phyloP scores from a whole-genome alignment of 2,797 vertebrate genomes.

The Bovichtus diacanthus region DNA sequence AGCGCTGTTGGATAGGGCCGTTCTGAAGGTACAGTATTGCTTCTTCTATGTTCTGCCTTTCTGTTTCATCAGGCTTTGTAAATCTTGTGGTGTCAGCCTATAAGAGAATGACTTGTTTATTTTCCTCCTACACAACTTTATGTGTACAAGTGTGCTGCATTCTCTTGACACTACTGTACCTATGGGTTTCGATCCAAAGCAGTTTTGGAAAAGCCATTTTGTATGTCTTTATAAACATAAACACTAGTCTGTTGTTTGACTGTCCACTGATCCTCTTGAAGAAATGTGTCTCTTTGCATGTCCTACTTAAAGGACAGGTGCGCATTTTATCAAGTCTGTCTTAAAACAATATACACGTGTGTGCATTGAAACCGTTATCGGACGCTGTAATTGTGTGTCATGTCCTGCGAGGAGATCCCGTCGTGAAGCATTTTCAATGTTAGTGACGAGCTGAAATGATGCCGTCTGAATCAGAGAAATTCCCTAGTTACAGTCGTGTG shows the following conservation, averaged over 20 bases:
- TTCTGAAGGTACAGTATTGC: conserved; percentile 60
- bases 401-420: background rate
- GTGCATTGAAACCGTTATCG: background rate
- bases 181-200: background rate
- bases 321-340: background rate
- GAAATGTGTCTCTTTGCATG: background rate
- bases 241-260: background rate
- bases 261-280: background rate
- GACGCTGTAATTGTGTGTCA: background rate
- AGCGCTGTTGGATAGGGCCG: background rate
- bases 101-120: background rate
- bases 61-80: background rate
- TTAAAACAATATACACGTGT: background rate
- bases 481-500: background rate
- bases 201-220: background rate
- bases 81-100: background rate
- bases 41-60: background rate
- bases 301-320: background rate
- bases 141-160: background rate
- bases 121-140: background rate
- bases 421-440: background rate
- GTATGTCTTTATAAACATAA: background rate
- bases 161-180: conserved; percentile 3
- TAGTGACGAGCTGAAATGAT: too few relatives aligned
- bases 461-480: too few relatives aligned